phyloP scores from a whole-genome alignment of 1,140 invertebrate species.

The Cydia fagiglandana region DNA sequence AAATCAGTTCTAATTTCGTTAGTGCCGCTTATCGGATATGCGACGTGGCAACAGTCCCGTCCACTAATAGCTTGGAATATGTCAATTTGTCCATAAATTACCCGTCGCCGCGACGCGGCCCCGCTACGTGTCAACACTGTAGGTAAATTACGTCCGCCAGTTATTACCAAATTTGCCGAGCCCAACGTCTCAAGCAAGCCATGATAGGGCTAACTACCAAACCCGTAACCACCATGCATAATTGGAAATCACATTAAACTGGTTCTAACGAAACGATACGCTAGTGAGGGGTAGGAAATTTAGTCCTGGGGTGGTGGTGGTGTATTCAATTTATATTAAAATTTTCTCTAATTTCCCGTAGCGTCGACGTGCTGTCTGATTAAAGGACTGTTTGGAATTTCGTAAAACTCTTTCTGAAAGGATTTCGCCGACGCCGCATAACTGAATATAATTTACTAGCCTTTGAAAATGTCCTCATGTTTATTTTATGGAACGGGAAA shows the following conservation, averaged over 20 bases:
- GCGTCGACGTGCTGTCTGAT: constrained; percentile 29
- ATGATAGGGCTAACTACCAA: not conserved
- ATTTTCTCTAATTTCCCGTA: constrained; percentile 26
- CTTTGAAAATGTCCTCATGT: not conserved
- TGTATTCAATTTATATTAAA: constrained; percentile 33
- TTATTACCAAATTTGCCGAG: not conserved
- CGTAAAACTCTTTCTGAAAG: constrained; percentile 25
- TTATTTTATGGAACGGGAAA: not conserved
- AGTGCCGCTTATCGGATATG: constrained; percentile 14
- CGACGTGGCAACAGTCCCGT: constrained; percentile 16
- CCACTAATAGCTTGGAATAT: constrained; percentile 46
- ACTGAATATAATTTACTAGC: constrained; percentile 29
- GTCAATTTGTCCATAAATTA: constrained; percentile 51
- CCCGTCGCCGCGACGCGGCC: constrained; percentile 23
- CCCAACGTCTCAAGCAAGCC: not conserved
- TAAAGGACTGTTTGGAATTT: constrained; percentile 30
- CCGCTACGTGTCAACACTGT: constrained; percentile 34
- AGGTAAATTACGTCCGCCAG: constrained; percentile 29
- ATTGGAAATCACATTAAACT: not conserved
- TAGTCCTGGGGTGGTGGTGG: constrained; percentile 8
- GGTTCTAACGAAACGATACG: not conserved
- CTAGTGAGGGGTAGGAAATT: not conserved
- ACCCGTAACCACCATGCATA: not conserved
- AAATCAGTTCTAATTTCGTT: not conserved
- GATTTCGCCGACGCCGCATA: constrained; percentile 19